These are phyloP conservation scores for Alectoris magna DNA, from an alignment of 2,797 vertebrate species.

Conservation along the genomic window DNA sequence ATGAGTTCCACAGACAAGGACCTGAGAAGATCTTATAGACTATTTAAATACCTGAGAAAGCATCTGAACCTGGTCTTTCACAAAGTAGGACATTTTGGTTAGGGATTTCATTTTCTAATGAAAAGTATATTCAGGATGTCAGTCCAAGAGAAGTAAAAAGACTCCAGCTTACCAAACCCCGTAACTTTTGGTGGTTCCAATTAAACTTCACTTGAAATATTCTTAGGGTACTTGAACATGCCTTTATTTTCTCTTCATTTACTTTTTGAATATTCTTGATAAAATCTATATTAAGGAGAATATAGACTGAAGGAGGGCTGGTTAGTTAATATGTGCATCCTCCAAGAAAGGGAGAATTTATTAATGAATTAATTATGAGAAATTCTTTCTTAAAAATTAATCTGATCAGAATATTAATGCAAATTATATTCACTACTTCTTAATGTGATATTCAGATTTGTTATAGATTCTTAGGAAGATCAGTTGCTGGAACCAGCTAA, in stretches of 20 bases:
- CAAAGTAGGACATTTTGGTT: not conserved
- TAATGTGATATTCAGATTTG: not conserved
- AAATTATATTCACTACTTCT: not conserved
- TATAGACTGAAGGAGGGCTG: not conserved
- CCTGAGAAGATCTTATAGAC: not conserved
- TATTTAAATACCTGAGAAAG: not conserved
- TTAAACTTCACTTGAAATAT: not conserved
- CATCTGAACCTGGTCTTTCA: not conserved
- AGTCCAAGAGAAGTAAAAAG: not conserved
- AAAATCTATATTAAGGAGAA: not conserved
- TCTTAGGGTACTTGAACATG: not conserved
- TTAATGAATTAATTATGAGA: not conserved
- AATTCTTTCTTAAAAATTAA: not conserved
- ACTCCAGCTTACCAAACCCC: fast-evolving
- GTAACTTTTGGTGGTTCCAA: not conserved
- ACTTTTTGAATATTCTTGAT: not conserved
- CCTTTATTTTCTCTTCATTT: not conserved
- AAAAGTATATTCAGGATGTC: not conserved
- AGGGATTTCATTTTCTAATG: not conserved
- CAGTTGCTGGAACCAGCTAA: not conserved
- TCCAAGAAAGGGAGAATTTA: not conserved
- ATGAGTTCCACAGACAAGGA: not conserved
- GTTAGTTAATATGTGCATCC: not conserved
- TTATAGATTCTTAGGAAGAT: not conserved
- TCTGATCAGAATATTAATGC: not conserved